Conservation (phyloP, 2,113 vertebrate species). For the Hippoglossus stenolepis region DNA sequence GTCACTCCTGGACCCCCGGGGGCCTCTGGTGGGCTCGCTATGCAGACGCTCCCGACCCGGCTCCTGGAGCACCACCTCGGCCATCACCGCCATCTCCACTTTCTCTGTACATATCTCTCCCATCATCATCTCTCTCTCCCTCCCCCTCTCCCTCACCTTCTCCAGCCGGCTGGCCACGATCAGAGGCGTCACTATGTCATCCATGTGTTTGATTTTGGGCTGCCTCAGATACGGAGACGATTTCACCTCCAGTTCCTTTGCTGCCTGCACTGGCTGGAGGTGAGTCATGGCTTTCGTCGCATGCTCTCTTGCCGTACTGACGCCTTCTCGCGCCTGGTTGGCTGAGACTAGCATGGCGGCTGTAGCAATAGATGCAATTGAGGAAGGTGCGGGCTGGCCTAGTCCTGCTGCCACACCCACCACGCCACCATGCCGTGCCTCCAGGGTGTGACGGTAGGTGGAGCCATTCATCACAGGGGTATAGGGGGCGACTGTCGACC, state of each 20-base stretch:
- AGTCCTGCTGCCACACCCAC: slow-evolving; percentile 74
- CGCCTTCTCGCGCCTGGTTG: slow-evolving; percentile 67
- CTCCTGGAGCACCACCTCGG: slow-evolving; percentile 82
- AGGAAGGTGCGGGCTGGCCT: slow-evolving; percentile 67
- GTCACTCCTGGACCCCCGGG: slow-evolving; percentile 71
- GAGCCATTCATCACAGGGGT: slow-evolving; percentile 80
- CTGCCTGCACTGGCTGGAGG: slow-evolving; percentile 48
- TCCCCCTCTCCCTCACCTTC: slow-evolving; percentile 66
- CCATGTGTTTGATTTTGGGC: slow-evolving; percentile 86
- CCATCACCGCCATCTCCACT: slow-evolving; percentile 80
- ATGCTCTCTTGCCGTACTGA: slow-evolving; percentile 43
- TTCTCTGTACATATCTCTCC: slow-evolving; percentile 62
- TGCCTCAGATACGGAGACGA: slow-evolving; percentile 84
- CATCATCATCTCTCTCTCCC: slow-evolving; percentile 66
- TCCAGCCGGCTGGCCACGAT: slow-evolving; percentile 72
- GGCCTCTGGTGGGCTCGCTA: slow-evolving; percentile 73
- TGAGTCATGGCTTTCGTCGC: slow-evolving; percentile 44
- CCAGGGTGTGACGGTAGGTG: slow-evolving; percentile 65
- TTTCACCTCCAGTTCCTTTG: slow-evolving; percentile 66
- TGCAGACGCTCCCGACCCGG: slow-evolving; percentile 72
- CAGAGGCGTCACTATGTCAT: slow-evolving; percentile 79
- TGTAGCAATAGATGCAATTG: slow-evolving; percentile 71
- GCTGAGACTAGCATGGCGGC: slow-evolving; percentile 75
- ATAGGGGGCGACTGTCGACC: slow-evolving; percentile 77
- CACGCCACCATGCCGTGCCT: slow-evolving; percentile 55